A percentile compares a stretch with the other conserved stretches of the same genome.
Conservation (phyloP, 2,888 invertebrate species). For the Anaspis maculata region DNA sequence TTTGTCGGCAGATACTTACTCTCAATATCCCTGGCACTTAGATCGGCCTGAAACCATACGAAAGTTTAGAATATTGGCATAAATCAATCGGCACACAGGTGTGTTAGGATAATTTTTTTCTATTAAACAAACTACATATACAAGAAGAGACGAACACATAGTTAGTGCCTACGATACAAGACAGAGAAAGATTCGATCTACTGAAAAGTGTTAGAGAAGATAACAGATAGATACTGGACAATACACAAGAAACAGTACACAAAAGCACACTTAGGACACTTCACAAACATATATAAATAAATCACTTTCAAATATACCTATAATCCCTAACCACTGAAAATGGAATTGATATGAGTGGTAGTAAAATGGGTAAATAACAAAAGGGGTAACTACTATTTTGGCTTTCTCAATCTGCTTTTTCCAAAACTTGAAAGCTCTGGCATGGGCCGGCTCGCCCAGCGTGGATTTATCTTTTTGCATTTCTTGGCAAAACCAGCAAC, state of each 20-base stretch:
- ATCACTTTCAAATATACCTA: slow-evolving; percentile 25
- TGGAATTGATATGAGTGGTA: slow-evolving; percentile 15
- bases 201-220: no score
- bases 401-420: slow-evolving; percentile 37
- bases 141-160: slow-evolving; percentile 12
- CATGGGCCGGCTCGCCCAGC: slow-evolving; percentile 31
- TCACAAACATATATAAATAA: slow-evolving; percentile 17
- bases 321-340: slow-evolving; percentile 9
- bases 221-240: no score
- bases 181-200: no score
- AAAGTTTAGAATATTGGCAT: no score
- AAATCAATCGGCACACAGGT: no score
- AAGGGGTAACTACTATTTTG: slow-evolving; percentile 38
- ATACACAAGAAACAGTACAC: no score
- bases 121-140: no score
- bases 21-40: slow-evolving; percentile 80
- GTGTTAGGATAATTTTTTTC: no score
- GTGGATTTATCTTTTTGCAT: slow-evolving; percentile 15
- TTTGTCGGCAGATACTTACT: slow-evolving; percentile 58
- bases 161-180: no score
- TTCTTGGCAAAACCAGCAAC: slow-evolving; percentile 3
- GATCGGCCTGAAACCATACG: slow-evolving; percentile 67
- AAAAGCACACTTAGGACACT: slow-evolving; percentile 23
- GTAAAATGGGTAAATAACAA: slow-evolving; percentile 2
- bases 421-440: slow-evolving; percentile 37